Conservation (phyloP, 2,888 invertebrate genomes). For the Muschampia plurimacula region DNA sequence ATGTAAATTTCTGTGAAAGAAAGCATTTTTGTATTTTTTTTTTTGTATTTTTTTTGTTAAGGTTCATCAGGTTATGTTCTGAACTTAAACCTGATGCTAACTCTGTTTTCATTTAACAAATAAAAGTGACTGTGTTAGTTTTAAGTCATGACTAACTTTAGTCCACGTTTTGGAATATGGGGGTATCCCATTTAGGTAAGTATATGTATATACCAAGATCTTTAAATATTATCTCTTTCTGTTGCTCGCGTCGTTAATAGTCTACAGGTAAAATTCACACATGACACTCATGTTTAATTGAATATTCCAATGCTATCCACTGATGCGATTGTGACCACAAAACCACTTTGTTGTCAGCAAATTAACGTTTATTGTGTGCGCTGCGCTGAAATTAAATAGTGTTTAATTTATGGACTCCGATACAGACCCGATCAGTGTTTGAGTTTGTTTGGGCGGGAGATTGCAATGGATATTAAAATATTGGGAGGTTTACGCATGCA, state of each 20-base stretch:
- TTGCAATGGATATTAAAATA: constrained; percentile 3
- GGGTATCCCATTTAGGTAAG: too few species aligned
- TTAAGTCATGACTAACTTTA: too few species aligned
- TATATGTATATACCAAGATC: too few species aligned
- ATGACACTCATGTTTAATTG: constrained; percentile 46
- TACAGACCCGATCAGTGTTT: constrained; percentile 23
- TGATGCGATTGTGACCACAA: constrained; percentile 56
- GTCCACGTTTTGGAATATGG: too few species aligned
- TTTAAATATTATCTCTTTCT: background rate
- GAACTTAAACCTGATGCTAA: too few species aligned
- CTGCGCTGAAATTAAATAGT: constrained; percentile 33
- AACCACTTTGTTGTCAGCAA: constrained; percentile 65
- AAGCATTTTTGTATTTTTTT: too few species aligned
- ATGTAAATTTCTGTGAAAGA: too few species aligned
- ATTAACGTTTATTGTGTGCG: constrained; percentile 60
- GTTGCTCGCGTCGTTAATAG: constrained; percentile 1
- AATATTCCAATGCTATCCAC: constrained; percentile 50
- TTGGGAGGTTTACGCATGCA: constrained; percentile 1
- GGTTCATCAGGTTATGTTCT: too few species aligned
- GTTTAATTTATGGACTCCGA: constrained; percentile 34
- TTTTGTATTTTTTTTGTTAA: too few species aligned
- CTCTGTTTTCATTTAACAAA: too few species aligned
- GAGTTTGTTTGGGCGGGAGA: constrained; percentile 8
- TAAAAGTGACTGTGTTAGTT: too few species aligned
- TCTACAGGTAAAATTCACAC: constrained; percentile 11